Evolutionary conservation across 2,797 vertebrate genomes (phyloP), one percentile per base, ranked within the genome.

Genomic region (Masticophis lateralis): DNA sequence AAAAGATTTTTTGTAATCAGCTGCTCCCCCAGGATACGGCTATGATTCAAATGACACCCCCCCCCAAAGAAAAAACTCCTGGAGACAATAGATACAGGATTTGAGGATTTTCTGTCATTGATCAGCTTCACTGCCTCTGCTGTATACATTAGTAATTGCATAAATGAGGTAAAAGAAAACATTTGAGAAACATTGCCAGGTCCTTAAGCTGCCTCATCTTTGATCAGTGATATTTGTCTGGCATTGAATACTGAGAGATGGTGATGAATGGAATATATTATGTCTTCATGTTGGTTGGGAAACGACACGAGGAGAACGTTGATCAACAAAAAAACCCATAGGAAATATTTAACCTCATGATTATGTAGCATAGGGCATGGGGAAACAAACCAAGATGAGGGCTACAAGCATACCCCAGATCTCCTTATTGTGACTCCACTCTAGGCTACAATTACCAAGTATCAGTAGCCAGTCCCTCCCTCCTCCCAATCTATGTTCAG

Each of bases 291-390:
- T 43, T 87, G 95, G 37, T 95, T 96, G 92, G 83, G 63, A 61
- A 83, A 93, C 18, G 11, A 32, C 93, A 94, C n/a, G 56, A 95
- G 53, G 55, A 93, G 96, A 96, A 96, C 90, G 51, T 96, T 53
- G 51, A 93, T 93, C 93, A 94, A n/a, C 94, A 96, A 93, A 95
- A 93, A 74, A 90, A 94, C 92, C 51, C 90, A 92, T 94, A 96
- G 96, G 94, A 97, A 96, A 95, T 96, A 95, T 94, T 96, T 14
- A 18, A 86, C 22, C n/a, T 28, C 16, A 2, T 66, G 74, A 83
- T 83, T 47, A 47, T 83, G 37, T 83, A 83, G 18, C 0, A 7
- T 10, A 83, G 37, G 32, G 8, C 74, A 47, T 47, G 10, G 43
- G 79, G 79, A 47, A 43, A 25, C 4, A 47, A 47, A 47, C 4